phyloP scores from a whole-genome alignment of 2,113 vertebrate species.

The Ictidomys tridecemlineatus region DNA sequence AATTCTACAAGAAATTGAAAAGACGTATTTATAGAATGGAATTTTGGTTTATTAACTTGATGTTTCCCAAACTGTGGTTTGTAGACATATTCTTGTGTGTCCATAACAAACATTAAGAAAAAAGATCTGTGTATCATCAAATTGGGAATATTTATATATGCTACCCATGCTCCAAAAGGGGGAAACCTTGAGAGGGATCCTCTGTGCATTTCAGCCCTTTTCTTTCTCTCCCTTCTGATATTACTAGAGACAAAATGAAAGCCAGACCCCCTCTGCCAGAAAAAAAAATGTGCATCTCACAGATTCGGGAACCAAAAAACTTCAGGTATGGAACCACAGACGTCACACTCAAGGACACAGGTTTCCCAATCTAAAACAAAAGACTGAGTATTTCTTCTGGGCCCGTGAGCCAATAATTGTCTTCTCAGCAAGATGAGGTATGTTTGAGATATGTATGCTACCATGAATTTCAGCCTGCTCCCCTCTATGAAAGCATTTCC shows the following conservation, averaged over 20 bases:
- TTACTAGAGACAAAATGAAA: constrained; percentile 11
- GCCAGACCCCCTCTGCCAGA: not conserved
- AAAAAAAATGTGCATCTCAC: not conserved
- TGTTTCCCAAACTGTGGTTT: not conserved
- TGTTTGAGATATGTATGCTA: not conserved
- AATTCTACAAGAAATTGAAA: not conserved
- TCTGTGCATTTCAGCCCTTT: not conserved
- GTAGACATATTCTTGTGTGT: not conserved
- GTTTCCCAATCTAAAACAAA: not conserved
- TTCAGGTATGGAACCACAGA: not conserved
- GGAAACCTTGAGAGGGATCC: not conserved
- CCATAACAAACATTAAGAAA: not conserved
- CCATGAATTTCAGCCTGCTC: not conserved
- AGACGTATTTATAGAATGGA: not conserved
- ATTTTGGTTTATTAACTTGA: not conserved
- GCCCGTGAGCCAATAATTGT: not conserved
- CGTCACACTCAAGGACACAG: not conserved
- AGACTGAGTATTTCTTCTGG: not conserved
- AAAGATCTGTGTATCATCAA: not conserved
- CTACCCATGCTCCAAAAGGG: not conserved
- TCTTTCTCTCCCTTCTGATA: not conserved
- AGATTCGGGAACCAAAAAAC: not conserved
- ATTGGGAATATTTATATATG: constrained; percentile 1
- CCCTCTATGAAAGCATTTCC: not conserved
- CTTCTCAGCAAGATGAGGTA: not conserved